phyloP scores from a whole-genome alignment of 2,888 invertebrate species.

The Mystacides longicornis region DNA sequence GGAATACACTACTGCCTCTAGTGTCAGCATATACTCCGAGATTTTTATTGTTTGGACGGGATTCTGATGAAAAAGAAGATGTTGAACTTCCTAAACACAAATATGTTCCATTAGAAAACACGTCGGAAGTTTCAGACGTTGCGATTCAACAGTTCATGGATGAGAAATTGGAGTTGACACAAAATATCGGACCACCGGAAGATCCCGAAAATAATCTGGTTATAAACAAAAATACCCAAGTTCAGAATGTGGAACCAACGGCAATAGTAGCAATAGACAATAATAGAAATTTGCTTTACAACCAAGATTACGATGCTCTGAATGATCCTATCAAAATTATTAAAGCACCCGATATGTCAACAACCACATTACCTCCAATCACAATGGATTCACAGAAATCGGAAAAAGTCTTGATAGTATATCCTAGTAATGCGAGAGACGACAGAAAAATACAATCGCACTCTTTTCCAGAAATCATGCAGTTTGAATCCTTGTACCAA shows the following conservation, averaged over 20 bases:
- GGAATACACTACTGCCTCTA: constrained; percentile 66
- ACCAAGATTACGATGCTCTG: constrained; percentile 33
- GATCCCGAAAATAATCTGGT: constrained; percentile 42
- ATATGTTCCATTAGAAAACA: constrained; percentile 54
- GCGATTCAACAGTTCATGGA: constrained; percentile 45
- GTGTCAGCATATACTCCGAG: constrained; percentile 74
- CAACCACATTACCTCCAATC: constrained; percentile 43
- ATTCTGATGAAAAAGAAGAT: constrained; percentile 33
- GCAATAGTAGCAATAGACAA: background rate
- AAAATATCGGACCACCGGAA: constrained; percentile 40
- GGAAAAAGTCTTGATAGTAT: constrained; percentile 46
- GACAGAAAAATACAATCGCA: constrained; percentile 46
- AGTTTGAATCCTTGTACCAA: constrained; percentile 45
- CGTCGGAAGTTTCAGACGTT: constrained; percentile 33
- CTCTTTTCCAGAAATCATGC: constrained; percentile 45
- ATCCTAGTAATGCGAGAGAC: constrained; percentile 46
- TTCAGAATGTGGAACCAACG: constrained; percentile 24
- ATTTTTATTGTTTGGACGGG: constrained; percentile 51
- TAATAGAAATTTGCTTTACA: background rate
- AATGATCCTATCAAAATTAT: constrained; percentile 41
- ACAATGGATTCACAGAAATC: constrained; percentile 38
- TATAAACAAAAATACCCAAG: constrained; percentile 34
- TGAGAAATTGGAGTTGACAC: constrained; percentile 45
- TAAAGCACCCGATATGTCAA: constrained; percentile 37
- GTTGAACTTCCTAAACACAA: constrained; percentile 41